phyloP scores from a whole-genome alignment of 92 coral and sea anemone genomes.

The Hydrozoanthus gracilis region DNA sequence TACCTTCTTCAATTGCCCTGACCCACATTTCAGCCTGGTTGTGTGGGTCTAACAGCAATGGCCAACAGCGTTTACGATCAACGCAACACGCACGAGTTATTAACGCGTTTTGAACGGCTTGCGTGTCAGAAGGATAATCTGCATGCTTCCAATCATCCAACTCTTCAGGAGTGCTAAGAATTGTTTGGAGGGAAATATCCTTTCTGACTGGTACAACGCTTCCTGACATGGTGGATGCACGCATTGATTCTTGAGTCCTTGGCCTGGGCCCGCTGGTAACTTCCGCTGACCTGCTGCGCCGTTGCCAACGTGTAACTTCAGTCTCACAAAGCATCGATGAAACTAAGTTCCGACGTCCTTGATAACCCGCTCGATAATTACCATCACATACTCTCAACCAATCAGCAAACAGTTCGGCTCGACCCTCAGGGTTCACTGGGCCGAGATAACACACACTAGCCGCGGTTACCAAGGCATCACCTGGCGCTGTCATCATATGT shows the following conservation, averaged over 20 bases:
- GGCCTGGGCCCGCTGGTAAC: constrained; percentile 42
- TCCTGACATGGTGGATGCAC: constrained; percentile 48
- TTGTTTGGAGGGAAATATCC: constrained; percentile 68
- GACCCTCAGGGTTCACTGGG: constrained; percentile 75
- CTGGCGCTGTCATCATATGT: constrained; percentile 84
- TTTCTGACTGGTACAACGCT: constrained; percentile 73
- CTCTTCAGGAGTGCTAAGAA: constrained; percentile 79
- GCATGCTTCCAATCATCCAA: constrained; percentile 80
- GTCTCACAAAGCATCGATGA: constrained; percentile 63
- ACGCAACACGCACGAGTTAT: constrained; percentile 78
- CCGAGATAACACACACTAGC: constrained; percentile 95
- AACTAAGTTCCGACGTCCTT: constrained; percentile 56
- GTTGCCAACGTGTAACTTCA: constrained; percentile 13
- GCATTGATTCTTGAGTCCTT: constrained; percentile 44
- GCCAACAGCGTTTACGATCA: constrained; percentile 86
- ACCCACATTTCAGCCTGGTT: constrained; percentile 95
- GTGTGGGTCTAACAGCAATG: constrained; percentile 90
- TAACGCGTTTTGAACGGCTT: constrained; percentile 87
- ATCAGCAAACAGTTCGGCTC: constrained; percentile 86
- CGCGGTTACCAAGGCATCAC: constrained; percentile 93
- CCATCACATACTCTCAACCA: constrained; percentile 93
- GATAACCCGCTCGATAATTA: constrained; percentile 47
- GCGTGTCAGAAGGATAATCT: constrained; percentile 75
- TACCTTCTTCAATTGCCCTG: constrained; percentile 80
- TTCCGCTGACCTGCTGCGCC: background rate